Base-by-base conservation (phyloP, 2,797 vertebrate species). In the Anguilla marmorata region DNA sequence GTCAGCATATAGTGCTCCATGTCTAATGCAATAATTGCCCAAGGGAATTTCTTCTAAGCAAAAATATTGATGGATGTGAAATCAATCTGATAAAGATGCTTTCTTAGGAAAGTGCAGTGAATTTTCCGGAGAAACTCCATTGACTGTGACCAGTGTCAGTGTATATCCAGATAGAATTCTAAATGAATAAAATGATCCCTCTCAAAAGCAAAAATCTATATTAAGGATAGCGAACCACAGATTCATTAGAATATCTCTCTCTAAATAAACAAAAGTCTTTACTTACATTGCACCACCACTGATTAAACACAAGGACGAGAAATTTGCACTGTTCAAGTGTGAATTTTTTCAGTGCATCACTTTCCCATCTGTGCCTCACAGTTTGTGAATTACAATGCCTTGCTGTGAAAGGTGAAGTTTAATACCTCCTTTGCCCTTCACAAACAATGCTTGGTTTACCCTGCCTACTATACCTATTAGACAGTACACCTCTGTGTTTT, bases 1-100 rank as follows among this genome's bases (percentile, higher is more conserved):
- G 60, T 87, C 80, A 87, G 60, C 60, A 84, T 41, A 69, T 54
- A 84, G 45, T 66, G 41, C 48, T 85, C 83, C 27, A 21, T 60
- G 45, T 41, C 45, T 54, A 45, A 84, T 66, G 60, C 60, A 72
- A 16, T 5, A 83, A 72, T 85, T 33, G 82, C 60, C 19, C 41
- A 30, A 27, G 87, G 50, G 63, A 48, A 21, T 74, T 85, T 41
- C 41, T 87, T 30, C 21, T 27, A 83, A 41, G 54, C 76, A 87
- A 69, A 83, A 48, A 16, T 60, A 85, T 48, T 14, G 27, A 33
- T n/a, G 30, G 7, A 52, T 41, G 63, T 83, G 30, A 74, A 88
- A 74, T 85, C 60, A 48, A 85, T 88, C 82, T 72, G 50, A 72
- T 54, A 52, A 48, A 84, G 60, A 56, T 56, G 60, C 66, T 37